Evolutionary conservation across 53 echinoderm and acorn worm genomes (phyloP).

Genomic region (Holothuria leucospilota): DNA sequence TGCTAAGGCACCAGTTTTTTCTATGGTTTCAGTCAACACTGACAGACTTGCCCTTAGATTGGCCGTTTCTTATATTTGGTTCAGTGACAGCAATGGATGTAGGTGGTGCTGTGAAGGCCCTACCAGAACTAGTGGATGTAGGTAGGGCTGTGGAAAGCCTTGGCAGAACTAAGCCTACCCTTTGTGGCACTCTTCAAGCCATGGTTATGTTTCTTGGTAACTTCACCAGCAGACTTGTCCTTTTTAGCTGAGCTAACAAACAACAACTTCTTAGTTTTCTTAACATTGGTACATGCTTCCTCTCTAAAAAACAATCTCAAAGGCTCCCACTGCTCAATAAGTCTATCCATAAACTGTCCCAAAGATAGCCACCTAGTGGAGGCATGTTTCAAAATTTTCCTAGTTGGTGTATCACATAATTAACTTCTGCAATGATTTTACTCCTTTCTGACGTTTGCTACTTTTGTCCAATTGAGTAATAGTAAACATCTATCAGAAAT

Average conservation of each 20-base stretch:
- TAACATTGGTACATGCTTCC: conserved; percentile 35
- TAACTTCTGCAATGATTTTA: conserved; percentile 16
- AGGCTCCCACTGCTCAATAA: conserved; percentile 56
- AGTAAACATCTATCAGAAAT: conserved; percentile 57
- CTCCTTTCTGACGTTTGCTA: conserved; percentile 25
- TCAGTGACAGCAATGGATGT: no score
- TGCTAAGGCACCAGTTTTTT: no score
- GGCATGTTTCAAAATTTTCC: conserved; percentile 53
- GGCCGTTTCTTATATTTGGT: no score
- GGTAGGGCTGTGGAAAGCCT: no score
- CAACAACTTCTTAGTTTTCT: conserved; percentile 57
- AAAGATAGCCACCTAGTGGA: conserved; percentile 50
- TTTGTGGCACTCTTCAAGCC: no score
- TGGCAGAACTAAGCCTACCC: no score
- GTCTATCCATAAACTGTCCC: conserved; percentile 26
- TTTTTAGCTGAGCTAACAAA: not conserved
- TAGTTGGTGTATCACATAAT: not conserved
- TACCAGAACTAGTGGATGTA: no score
- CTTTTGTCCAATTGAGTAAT: conserved; percentile 63
- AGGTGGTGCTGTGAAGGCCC: no score
- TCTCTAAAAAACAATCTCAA: conserved; percentile 26
- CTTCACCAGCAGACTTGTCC: no score
- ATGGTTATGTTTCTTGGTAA: no score
- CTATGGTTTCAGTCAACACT: no score
- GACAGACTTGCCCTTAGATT: no score